phyloP scores from a whole-genome alignment of 2,888 invertebrate genomes.

The Apamea monoglypha region DNA sequence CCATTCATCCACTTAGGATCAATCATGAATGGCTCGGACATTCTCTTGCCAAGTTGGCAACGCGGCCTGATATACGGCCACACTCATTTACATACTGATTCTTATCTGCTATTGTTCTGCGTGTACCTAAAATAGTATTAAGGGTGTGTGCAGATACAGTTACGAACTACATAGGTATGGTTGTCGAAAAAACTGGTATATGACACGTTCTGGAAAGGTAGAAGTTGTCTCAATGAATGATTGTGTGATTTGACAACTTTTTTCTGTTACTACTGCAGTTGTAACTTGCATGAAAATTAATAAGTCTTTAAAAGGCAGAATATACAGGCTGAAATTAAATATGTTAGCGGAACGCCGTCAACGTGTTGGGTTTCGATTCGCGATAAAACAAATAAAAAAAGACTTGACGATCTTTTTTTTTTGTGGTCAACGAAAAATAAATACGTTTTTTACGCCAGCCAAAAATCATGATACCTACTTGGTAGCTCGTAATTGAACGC shows the following conservation, averaged over 20 bases:
- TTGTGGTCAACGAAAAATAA: not conserved
- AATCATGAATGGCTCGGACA: constrained; percentile 58
- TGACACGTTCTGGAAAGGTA: not conserved
- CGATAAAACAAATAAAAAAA: not conserved
- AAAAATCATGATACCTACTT: not conserved
- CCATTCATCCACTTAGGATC: constrained; percentile 60
- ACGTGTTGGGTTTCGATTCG: not conserved
- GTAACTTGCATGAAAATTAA: not conserved
- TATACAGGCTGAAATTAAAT: not conserved
- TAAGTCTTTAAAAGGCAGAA: not conserved
- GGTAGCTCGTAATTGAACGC: not conserved
- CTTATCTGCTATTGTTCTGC: constrained; percentile 74
- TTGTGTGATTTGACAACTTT: not conserved
- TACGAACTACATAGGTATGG: constrained; percentile 5
- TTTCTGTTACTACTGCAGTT: not conserved
- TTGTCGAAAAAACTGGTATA: not conserved
- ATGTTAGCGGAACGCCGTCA: not conserved
- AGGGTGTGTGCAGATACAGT: constrained; percentile 54
- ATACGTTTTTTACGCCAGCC: not conserved
- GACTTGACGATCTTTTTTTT: not conserved
- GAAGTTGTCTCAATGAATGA: not conserved
- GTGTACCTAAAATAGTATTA: constrained; percentile 51
- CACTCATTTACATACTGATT: constrained; percentile 74
- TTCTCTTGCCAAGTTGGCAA: constrained; percentile 65
- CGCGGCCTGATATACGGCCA: constrained; percentile 59